phyloP scores from a whole-genome alignment of 2,888 invertebrate species.

The Exephanes ischioxanthus region DNA sequence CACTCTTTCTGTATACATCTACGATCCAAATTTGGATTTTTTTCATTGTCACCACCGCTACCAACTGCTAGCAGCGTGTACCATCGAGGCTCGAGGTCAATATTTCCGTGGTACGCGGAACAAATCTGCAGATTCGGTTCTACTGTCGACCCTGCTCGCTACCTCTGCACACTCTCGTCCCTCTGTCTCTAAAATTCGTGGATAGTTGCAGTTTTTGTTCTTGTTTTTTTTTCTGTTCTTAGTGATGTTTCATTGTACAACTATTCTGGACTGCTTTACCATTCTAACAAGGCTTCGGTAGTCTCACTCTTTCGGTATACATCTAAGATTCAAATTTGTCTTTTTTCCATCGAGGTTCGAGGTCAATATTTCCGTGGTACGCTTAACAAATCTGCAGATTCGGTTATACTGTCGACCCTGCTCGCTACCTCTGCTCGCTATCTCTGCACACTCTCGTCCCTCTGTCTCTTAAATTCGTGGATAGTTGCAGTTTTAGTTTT shows the following conservation, averaged over 20 bases:
- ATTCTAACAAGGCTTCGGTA: too few relatives aligned
- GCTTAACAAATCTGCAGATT: slow-evolving; percentile 50
- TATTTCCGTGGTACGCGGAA: slow-evolving; percentile 41
- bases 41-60: not conserved
- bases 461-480: too few relatives aligned
- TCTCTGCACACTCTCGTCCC: too few relatives aligned
- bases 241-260: too few relatives aligned
- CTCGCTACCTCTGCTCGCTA: slow-evolving; percentile 7
- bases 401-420: not conserved
- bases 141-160: not conserved
- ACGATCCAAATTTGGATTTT: not conserved
- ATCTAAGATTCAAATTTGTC: not conserved
- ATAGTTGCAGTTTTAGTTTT: too few relatives aligned
- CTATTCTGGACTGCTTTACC: too few relatives aligned
- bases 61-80: not conserved
- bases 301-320: too few relatives aligned
- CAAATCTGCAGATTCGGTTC: slow-evolving; percentile 48
- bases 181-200: too few relatives aligned
- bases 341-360: slow-evolving; percentile 53
- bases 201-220: too few relatives aligned
- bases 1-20: too few relatives aligned
- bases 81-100: slow-evolving; percentile 56
- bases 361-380: slow-evolving; percentile 47
- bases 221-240: too few relatives aligned
- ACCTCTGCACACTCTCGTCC: not conserved